Conservation (phyloP, 2,888 invertebrate species). For the Philopedon plagiatum region DNA sequence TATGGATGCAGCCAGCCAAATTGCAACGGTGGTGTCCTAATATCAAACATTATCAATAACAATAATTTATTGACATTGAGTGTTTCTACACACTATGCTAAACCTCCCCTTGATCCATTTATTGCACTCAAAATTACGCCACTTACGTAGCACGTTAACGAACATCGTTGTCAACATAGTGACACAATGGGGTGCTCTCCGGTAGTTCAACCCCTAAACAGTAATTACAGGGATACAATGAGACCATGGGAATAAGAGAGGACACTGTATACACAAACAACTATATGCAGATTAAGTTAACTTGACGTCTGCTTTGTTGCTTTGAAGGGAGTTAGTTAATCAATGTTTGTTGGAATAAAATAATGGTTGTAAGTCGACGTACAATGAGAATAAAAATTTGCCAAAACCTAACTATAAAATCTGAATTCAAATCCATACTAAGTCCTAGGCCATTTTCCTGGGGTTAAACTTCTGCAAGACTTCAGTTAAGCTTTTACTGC, state of each 20-base stretch:
- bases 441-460: no score
- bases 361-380: no score
- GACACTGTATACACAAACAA: background rate
- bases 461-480: no score
- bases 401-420: no score
- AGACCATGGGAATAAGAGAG: slow-evolving; percentile 5
- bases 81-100: background rate
- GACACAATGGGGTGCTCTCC: slow-evolving; percentile 27
- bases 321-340: background rate
- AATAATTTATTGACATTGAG: no score
- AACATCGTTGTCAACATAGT: slow-evolving; percentile 29
- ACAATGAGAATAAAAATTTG: no score
- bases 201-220: slow-evolving; percentile 24
- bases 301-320: background rate
- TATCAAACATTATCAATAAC: no score
- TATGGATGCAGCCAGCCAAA: no score
- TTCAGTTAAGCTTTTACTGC: no score
- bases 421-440: no score
- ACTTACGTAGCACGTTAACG: slow-evolving; percentile 23
- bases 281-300: slow-evolving; percentile 13
- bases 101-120: slow-evolving; percentile 5
- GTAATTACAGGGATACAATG: slow-evolving; percentile 22
- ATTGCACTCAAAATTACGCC: slow-evolving; percentile 24
- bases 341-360: background rate
- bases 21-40: no score